These are phyloP conservation scores for Orussus abietinus DNA, from an alignment of 1,140 invertebrate species.

Conservation along the genomic window DNA sequence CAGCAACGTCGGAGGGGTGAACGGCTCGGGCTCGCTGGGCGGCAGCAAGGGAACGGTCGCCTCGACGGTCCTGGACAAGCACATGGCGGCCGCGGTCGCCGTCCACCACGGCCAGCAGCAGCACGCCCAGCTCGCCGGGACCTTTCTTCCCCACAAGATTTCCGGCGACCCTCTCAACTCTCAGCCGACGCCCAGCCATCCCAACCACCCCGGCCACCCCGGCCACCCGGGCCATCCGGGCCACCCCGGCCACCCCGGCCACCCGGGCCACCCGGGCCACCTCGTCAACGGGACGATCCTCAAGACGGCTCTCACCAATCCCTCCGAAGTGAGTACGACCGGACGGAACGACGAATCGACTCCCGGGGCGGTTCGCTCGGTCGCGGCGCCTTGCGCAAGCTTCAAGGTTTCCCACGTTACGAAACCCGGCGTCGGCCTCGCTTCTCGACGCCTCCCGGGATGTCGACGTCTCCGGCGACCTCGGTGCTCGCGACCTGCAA, in stretches of 20 bases:
- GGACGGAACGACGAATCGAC: neutral
- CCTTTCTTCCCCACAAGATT: conserved; percentile 46
- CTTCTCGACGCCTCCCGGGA: too few relatives aligned
- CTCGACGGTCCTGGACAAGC: conserved; percentile 53
- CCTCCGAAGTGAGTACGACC: conserved; percentile 67
- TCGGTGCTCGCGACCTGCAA: too few relatives aligned
- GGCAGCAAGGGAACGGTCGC: conserved; percentile 49
- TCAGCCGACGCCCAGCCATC: conserved; percentile 47
- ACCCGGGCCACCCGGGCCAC: conserved; percentile 57
- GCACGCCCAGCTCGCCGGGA: conserved; percentile 42
- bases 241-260: conserved; percentile 55
- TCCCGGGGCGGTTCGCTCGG: conserved; percentile 10
- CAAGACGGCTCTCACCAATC: conserved; percentile 90
- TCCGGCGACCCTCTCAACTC: conserved; percentile 47
- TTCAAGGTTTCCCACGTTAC: conserved; percentile 51
- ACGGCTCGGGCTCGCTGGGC: conserved; percentile 39
- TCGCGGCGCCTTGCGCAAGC: conserved; percentile 38
- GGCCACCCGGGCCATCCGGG: conserved; percentile 62
- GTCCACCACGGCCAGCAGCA: conserved; percentile 47
- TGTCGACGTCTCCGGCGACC: too few relatives aligned
- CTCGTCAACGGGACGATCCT: conserved; percentile 87
- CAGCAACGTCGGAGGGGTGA: conserved; percentile 44
- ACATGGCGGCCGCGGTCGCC: conserved; percentile 44
- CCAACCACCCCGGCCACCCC: conserved; percentile 44
- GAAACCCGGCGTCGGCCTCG: too few relatives aligned